Conservation (phyloP, 2,888 invertebrate species). For the Sphinx pinastri region DNA sequence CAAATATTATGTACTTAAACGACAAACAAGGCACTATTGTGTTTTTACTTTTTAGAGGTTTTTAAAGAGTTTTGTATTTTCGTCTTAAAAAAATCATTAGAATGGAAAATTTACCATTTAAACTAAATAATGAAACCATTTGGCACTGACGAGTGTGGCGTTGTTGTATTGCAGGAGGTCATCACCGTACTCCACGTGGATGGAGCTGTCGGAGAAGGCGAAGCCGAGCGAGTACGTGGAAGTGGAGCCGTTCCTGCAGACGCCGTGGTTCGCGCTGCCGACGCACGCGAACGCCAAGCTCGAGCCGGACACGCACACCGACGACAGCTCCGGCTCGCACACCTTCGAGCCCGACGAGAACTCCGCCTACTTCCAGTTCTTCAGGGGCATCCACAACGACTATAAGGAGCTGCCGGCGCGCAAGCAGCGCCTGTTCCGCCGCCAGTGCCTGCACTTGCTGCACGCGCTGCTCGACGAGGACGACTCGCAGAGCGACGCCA, state of each 20-base stretch:
- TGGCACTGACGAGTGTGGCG: too few species aligned
- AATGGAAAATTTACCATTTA: too few species aligned
- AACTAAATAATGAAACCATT: too few species aligned
- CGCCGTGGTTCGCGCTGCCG: constrained; percentile 46
- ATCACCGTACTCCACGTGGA: constrained; percentile 21
- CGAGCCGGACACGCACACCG: constrained; percentile 47
- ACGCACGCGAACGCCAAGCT: constrained; percentile 38
- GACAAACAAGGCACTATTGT: too few species aligned
- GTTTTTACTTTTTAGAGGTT: too few species aligned
- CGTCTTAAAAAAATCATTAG: too few species aligned
- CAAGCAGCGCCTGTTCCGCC: constrained; percentile 64
- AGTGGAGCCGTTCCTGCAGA: constrained; percentile 43
- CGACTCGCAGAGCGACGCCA: constrained; percentile 40
- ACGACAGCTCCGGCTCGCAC: constrained; percentile 53
- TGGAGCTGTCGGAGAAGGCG: constrained; percentile 36
- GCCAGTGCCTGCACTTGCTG: constrained; percentile 63
- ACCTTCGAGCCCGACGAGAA: constrained; percentile 66
- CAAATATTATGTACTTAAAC: too few species aligned
- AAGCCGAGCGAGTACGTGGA: constrained; percentile 36
- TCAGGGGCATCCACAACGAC: constrained; percentile 69
- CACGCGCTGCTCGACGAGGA: constrained; percentile 70
- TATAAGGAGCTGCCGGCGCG: constrained; percentile 61
- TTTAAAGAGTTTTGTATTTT: too few species aligned
- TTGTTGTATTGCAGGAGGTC: constrained; percentile 18
- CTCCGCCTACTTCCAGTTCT: constrained; percentile 74